These are phyloP conservation scores for Meliscaeva auricollis DNA, from an alignment of 2,888 invertebrate genomes.

Conservation along the genomic window DNA sequence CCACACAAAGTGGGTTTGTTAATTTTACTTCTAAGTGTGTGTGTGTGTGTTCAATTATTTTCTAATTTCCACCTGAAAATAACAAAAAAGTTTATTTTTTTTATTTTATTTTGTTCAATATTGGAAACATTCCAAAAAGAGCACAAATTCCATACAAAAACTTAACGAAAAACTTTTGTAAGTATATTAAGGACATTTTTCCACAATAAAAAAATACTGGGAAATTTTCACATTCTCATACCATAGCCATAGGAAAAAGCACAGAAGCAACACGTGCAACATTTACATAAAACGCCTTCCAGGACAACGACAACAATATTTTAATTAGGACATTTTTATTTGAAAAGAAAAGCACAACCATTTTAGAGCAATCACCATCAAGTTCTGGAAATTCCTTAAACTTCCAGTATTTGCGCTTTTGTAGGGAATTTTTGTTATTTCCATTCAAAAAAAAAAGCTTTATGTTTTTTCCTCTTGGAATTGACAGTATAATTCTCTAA, in stretches of 20 bases:
- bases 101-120: too few relatives aligned
- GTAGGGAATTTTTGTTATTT: background rate
- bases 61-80: slow-evolving; percentile 32
- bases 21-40: background rate
- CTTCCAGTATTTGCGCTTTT: slow-evolving; percentile 6
- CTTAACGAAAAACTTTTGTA: background rate
- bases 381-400: background rate
- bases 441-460: background rate
- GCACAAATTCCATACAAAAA: background rate
- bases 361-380: background rate
- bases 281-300: background rate
- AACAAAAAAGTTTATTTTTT: slow-evolving; percentile 1
- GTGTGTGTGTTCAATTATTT: slow-evolving; percentile 13
- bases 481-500: slow-evolving; percentile 2
- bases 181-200: background rate
- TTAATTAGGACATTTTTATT: slow-evolving; percentile 24
- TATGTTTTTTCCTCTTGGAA: background rate
- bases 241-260: background rate
- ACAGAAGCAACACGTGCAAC: slow-evolving; percentile 33
- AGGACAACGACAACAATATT: slow-evolving; percentile 25
- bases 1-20: background rate
- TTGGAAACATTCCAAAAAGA: background rate
- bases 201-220: slow-evolving; percentile 14
- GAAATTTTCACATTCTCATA: background rate
- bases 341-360: slow-evolving; percentile 1